Conservation (phyloP, 2,888 invertebrate species). For the Phymatocera aterrima region DNA sequence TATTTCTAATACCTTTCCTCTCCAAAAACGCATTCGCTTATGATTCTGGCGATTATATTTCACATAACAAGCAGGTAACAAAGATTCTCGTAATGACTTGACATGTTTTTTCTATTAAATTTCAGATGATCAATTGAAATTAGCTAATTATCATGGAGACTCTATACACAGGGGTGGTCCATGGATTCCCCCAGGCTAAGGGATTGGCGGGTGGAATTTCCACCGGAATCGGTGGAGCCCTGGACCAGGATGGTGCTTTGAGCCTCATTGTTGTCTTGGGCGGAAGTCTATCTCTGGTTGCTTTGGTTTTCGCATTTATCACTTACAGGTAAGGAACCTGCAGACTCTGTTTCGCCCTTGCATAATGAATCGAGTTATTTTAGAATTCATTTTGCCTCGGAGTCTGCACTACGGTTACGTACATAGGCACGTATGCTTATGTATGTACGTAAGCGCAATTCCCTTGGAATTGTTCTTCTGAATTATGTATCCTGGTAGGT, state of each 20-base stretch:
- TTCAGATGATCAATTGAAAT: conserved; percentile 34
- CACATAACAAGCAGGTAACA: too few species aligned
- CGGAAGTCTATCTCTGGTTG: conserved; percentile 81
- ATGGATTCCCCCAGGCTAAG: conserved; percentile 66
- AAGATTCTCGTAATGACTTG: too few species aligned
- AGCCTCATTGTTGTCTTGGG: conserved; percentile 81
- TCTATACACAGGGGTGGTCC: conserved; percentile 69
- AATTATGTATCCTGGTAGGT: conserved; percentile 10
- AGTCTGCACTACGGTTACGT: neutral
- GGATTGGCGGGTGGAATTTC: conserved; percentile 66
- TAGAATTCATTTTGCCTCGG: neutral
- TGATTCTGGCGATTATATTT: too few species aligned
- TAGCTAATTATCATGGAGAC: conserved; percentile 65
- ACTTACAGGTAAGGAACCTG: conserved; percentile 79
- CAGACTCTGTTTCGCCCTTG: neutral
- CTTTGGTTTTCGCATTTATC: conserved; percentile 83
- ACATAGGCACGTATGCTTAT: neutral
- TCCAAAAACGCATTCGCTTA: too few species aligned
- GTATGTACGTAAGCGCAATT: neutral
- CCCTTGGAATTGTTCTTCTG: neutral
- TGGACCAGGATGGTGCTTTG: conserved; percentile 78
- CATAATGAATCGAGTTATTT: neutral
- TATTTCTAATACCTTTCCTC: neutral
- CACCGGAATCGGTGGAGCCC: conserved; percentile 66
- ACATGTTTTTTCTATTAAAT: neutral